Evolutionary conservation across 2,888 invertebrate genomes (phyloP).

Genomic region (Andrena hattorfiana): DNA sequence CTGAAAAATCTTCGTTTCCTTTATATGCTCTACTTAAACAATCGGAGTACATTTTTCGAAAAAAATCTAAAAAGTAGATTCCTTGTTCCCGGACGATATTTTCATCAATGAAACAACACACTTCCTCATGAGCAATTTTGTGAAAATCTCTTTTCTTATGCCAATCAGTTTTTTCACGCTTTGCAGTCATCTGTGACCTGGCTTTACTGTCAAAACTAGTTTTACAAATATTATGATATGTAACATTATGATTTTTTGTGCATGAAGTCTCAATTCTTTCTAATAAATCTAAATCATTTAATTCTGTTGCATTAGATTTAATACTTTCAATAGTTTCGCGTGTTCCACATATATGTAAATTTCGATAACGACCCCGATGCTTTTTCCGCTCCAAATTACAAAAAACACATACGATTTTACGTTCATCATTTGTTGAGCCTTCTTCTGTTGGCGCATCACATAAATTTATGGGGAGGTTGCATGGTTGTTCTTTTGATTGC

Average conservation of each 20-base stretch:
- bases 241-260: background rate
- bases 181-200: background rate
- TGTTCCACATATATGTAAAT: constrained; percentile 8
- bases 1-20: background rate
- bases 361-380: background rate
- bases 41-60: background rate
- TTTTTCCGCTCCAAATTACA: constrained; percentile 13
- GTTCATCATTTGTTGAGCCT: background rate
- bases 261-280: background rate
- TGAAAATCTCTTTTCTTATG: constrained; percentile 21
- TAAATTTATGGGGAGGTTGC: background rate
- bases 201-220: background rate
- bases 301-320: constrained; percentile 1
- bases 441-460: background rate
- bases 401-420: constrained; percentile 5
- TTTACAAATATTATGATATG: constrained; percentile 2
- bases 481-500: background rate
- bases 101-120: constrained; percentile 7
- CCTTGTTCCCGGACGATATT: background rate
- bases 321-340: constrained; percentile 1
- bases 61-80: constrained; percentile 9
- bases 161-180: constrained; percentile 12
- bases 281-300: background rate
- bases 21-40: background rate
- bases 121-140: constrained; percentile 3